A percentile compares a stretch with the other conserved stretches of the same genome.
Evolutionary conservation across 2,888 invertebrate genomes (phyloP).

Genomic region (Drosophila suboccidentalis): DNA sequence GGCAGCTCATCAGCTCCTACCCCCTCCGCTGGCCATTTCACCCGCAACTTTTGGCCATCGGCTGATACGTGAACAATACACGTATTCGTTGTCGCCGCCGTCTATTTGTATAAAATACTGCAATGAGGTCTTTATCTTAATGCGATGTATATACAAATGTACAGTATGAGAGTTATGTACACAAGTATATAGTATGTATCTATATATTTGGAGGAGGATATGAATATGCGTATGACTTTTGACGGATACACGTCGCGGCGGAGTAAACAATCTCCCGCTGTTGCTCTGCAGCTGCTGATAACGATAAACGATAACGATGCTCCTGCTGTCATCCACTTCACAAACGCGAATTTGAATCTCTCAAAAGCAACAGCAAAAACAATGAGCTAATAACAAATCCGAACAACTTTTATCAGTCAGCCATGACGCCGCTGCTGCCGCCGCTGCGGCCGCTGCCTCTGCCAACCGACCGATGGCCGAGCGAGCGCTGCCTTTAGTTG

Average conservation of each 20-base stretch:
- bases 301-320: slow-evolving; percentile 22
- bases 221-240: slow-evolving; percentile 48
- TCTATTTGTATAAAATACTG: slow-evolving; percentile 74
- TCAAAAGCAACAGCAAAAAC: slow-evolving; percentile 44
- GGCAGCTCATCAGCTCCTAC: slow-evolving; percentile 44
- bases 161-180: neutral
- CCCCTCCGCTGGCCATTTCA: neutral
- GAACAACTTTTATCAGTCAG: slow-evolving; percentile 66
- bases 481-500: slow-evolving; percentile 31
- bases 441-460: slow-evolving; percentile 2
- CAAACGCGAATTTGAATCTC: slow-evolving; percentile 39
- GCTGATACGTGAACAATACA: slow-evolving; percentile 50
- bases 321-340: slow-evolving; percentile 23
- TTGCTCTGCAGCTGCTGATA: slow-evolving; percentile 42
- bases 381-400: slow-evolving; percentile 65
- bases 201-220: slow-evolving; percentile 8
- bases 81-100: slow-evolving; percentile 35
- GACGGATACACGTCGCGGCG: slow-evolving; percentile 61
- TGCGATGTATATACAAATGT: slow-evolving; percentile 29
- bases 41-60: slow-evolving; percentile 14
- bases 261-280: slow-evolving; percentile 59
- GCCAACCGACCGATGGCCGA: slow-evolving; percentile 40
- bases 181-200: slow-evolving; percentile 5
- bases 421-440: slow-evolving; percentile 41
- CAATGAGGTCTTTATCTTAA: slow-evolving; percentile 68